Evolutionary conservation across 1,140 invertebrate species (phyloP).

Genomic region (Hycleus phaleratus): DNA sequence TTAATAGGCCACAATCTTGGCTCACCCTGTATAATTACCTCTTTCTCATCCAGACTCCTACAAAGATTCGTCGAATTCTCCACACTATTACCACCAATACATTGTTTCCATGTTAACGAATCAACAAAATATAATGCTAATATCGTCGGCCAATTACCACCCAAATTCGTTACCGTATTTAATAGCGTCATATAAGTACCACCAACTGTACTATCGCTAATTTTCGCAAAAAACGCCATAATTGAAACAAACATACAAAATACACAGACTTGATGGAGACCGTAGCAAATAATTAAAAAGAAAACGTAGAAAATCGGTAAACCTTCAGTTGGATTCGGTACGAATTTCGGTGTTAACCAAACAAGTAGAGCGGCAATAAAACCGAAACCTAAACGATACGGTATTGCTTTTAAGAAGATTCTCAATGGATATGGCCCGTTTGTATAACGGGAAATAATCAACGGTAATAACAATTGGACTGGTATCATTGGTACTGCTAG

Average conservation of each 20-base stretch:
- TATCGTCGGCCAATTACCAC: slow-evolving; percentile 95
- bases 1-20: too few relatives aligned
- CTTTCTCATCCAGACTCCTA: slow-evolving; percentile 42
- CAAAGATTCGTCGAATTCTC: slow-evolving; percentile 48
- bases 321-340: slow-evolving; percentile 54
- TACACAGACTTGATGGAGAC: slow-evolving; percentile 76
- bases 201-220: slow-evolving; percentile 89
- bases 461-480: slow-evolving; percentile 87
- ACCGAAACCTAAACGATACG: slow-evolving; percentile 78
- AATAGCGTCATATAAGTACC: slow-evolving; percentile 99
- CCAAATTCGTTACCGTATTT: slow-evolving; percentile 94
- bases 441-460: slow-evolving; percentile 59
- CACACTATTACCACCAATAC: slow-evolving; percentile 38
- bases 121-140: slow-evolving; percentile 90
- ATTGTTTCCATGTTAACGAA: slow-evolving; percentile 71
- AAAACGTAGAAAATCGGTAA: slow-evolving; percentile 76
- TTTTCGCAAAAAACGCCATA: slow-evolving; percentile 72
- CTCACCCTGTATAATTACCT: slow-evolving; percentile 37
- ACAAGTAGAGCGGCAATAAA: slow-evolving; percentile 76
- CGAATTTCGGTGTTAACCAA: slow-evolving; percentile 66
- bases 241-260: slow-evolving; percentile 63
- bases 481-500: slow-evolving; percentile 89
- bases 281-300: slow-evolving; percentile 69
- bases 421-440: slow-evolving; percentile 73
- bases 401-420: slow-evolving; percentile 83